phyloP scores from a whole-genome alignment of 2,888 invertebrate genomes.

The Icerya purchasi region DNA sequence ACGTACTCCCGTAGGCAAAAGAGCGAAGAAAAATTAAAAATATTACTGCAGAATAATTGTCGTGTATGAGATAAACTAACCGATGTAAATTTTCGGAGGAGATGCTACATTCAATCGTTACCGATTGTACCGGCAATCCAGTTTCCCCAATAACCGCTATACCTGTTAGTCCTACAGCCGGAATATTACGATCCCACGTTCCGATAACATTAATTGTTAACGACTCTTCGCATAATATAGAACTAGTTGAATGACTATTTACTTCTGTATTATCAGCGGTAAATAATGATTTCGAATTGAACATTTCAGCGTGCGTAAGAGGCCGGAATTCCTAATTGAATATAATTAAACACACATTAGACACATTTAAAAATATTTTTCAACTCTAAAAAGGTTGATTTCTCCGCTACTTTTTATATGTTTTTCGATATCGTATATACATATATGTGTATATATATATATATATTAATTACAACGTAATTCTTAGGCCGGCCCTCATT shows the following conservation, averaged over 20 bases:
- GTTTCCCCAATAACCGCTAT: constrained; percentile 31
- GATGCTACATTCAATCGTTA: constrained; percentile 17
- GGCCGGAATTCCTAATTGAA: constrained; percentile 23
- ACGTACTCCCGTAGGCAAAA: no score
- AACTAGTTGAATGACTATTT: constrained; percentile 16
- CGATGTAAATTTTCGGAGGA: constrained; percentile 6
- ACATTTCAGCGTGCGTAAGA: constrained; percentile 20
- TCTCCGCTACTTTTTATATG: no score
- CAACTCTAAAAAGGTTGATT: no score
- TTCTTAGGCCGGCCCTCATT: no score
- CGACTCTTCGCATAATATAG: constrained; percentile 18
- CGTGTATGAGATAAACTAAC: constrained; percentile 8
- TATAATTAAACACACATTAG: no score
- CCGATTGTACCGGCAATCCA: constrained; percentile 18
- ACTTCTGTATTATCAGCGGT: background rate
- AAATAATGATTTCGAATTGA: background rate
- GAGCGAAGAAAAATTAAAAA: no score
- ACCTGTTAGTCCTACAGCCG: constrained; percentile 36
- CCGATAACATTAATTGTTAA: constrained; percentile 33
- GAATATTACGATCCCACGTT: constrained; percentile 39
- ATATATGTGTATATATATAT: no score
- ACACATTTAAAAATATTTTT: no score
- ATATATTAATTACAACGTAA: no score
- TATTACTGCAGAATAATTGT: background rate
- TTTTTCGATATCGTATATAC: no score